These are phyloP conservation scores for Eriosoma lanigerum DNA, from an alignment of 1,140 invertebrate genomes.

Conservation along the genomic window DNA sequence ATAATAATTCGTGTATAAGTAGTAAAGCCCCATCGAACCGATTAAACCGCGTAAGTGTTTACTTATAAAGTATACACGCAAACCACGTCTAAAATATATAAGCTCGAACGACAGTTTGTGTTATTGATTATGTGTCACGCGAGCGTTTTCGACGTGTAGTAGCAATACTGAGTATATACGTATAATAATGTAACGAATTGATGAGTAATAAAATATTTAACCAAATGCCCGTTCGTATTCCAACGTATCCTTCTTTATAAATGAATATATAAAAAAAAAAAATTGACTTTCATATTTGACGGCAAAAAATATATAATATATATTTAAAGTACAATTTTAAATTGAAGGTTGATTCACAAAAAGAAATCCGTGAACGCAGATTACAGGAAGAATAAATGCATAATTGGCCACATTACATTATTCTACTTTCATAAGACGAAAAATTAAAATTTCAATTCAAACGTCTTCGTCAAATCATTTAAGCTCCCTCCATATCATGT, in stretches of 20 bases:
- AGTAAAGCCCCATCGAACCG: not conserved
- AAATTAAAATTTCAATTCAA: no score
- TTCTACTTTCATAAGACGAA: no score
- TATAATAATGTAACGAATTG: conserved; percentile 5
- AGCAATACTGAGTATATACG: not conserved
- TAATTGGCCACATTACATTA: no score
- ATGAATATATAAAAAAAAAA: conserved; percentile 6
- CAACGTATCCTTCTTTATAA: not conserved
- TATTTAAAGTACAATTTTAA: not conserved
- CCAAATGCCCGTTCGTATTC: not conserved
- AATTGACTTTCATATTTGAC: not conserved
- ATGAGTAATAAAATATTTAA: conserved; percentile 15
- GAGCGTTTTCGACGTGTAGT: not conserved
- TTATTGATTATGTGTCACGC: conserved; percentile 42
- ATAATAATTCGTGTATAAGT: not conserved
- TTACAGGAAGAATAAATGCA: no score
- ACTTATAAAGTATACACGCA: not conserved
- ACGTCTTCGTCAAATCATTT: no score
- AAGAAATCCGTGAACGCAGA: not conserved
- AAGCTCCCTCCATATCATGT: no score
- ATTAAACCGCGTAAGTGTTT: not conserved
- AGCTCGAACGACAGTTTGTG: conserved; percentile 20
- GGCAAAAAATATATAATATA: not conserved
- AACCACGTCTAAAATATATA: not conserved
- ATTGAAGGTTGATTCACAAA: not conserved